Conservation (phyloP, 2,113 vertebrate genomes). For the Gobio gobio region DNA sequence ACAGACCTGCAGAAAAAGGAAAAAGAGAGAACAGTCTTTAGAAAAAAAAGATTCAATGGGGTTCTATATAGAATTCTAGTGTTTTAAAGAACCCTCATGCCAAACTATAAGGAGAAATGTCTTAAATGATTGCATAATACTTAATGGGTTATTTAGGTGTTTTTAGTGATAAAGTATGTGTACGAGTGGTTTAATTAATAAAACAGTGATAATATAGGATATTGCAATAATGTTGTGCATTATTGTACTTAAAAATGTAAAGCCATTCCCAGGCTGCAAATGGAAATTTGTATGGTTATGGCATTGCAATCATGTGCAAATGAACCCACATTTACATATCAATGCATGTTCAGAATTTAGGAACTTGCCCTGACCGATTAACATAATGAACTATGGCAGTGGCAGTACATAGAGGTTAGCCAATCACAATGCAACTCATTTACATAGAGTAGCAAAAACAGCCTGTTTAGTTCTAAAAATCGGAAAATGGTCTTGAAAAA, state of each 20-base stretch:
- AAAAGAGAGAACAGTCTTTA: conserved; percentile 7
- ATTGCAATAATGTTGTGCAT: neutral
- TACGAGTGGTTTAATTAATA: no score
- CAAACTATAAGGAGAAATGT: no score
- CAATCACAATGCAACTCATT: neutral
- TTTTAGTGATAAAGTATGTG: no score
- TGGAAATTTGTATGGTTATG: neutral
- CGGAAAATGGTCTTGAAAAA: neutral
- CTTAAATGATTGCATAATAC: no score
- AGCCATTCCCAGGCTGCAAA: neutral
- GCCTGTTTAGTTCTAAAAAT: neutral
- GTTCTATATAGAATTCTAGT: no score
- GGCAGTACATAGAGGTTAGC: neutral
- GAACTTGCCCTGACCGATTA: neutral
- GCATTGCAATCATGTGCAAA: neutral
- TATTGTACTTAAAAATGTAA: neutral
- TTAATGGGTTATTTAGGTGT: no score
- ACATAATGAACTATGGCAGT: neutral
- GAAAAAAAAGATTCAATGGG: no score
- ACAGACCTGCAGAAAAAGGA: conserved; percentile 67
- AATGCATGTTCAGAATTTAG: neutral
- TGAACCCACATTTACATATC: neutral
- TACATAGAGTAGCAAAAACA: neutral
- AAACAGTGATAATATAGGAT: neutral
- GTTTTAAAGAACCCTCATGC: no score